These are phyloP conservation scores for Meta bourneti DNA, from an alignment of 2,888 invertebrate genomes.

Conservation along the genomic window DNA sequence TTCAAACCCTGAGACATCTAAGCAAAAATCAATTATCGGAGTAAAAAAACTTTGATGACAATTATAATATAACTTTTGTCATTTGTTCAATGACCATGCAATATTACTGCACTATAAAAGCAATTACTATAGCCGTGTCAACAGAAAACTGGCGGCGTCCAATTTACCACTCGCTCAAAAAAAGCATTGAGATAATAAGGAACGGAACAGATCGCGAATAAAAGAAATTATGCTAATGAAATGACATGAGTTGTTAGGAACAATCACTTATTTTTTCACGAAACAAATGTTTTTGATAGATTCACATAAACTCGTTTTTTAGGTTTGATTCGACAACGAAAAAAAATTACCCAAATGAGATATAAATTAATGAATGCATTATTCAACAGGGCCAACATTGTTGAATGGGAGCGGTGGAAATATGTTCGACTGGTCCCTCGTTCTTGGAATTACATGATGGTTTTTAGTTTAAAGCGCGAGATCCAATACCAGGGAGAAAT, in stretches of 20 bases:
- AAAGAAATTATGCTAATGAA: conserved; percentile 21
- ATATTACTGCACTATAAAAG: background rate
- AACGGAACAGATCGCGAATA: background rate
- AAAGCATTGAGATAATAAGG: conserved; percentile 27
- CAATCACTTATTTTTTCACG: background rate
- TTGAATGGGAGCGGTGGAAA: background rate
- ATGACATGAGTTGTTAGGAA: conserved; percentile 13
- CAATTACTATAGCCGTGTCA: conserved; percentile 12
- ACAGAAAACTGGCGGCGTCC: conserved; percentile 1
- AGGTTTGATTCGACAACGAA: background rate
- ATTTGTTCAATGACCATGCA: background rate
- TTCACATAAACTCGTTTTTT: background rate
- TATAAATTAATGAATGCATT: conserved; percentile 10
- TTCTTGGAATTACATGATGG: background rate
- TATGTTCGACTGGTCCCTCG: background rate
- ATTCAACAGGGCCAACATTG: conserved; percentile 7
- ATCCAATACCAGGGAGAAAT: background rate
- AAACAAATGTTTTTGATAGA: conserved; percentile 11
- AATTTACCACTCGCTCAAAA: background rate
- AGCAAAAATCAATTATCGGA: background rate
- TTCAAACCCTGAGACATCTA: background rate
- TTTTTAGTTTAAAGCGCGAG: background rate
- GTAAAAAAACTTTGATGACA: background rate
- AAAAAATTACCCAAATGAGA: background rate
- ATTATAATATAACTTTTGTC: background rate